Conservation (phyloP, 53 echinoderm and acorn worm genomes). For the Patiria pectinifera region DNA sequence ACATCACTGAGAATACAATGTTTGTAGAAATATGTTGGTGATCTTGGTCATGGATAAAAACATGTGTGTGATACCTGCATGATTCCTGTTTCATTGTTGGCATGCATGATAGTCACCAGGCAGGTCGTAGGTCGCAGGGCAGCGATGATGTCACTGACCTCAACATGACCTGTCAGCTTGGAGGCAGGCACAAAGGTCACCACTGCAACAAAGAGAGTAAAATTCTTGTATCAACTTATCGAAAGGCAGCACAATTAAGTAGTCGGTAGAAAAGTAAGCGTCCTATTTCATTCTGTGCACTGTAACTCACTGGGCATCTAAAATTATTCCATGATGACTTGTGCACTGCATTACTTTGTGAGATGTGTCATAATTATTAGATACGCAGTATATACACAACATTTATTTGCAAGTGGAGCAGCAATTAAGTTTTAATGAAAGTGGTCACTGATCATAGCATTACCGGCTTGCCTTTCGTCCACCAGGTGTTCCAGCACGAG, state of each 20-base stretch:
- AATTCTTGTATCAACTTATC: neutral
- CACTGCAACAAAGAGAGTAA: conserved; percentile 22
- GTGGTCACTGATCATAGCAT: neutral
- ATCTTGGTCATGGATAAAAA: no score
- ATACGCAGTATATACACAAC: no score
- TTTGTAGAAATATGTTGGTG: no score
- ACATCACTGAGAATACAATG: no score
- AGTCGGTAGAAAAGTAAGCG: no score
- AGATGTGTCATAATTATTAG: no score
- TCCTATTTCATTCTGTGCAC: no score
- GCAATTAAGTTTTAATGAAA: no score
- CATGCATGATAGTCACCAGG: conserved; percentile 85
- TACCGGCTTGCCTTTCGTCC: conserved; percentile 56
- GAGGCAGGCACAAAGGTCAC: conserved; percentile 89
- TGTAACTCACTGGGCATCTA: no score
- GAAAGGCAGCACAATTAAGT: neutral
- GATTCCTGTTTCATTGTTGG: conserved; percentile 88
- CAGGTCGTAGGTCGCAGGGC: conserved; percentile 87
- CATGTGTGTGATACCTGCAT: conserved; percentile 73
- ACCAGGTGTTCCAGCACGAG: conserved; percentile 74
- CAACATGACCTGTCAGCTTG: conserved; percentile 81
- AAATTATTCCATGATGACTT: no score
- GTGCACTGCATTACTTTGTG: no score
- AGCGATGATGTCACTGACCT: conserved; percentile 70
- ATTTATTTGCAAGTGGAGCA: no score